Evolutionary conservation across 2,888 invertebrate genomes (phyloP).

Genomic region (Eumacrocentrus americanus): DNA sequence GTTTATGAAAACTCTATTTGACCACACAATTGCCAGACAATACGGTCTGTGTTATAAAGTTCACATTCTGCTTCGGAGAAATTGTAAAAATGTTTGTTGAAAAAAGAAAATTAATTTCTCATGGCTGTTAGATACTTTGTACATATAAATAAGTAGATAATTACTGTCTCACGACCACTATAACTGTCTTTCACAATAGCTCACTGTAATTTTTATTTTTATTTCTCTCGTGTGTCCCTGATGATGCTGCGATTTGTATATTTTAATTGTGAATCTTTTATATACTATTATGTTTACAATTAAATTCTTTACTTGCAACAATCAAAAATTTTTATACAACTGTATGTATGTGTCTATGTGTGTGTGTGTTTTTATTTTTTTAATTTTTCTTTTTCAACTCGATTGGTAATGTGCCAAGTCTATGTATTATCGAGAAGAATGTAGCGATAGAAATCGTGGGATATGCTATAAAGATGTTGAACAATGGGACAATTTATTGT

Average conservation of each 20-base stretch:
- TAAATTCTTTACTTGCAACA: slow-evolving; percentile 14
- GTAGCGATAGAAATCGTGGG: no score
- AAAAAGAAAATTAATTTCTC: no score
- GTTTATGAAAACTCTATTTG: background rate
- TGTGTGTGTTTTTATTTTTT: background rate
- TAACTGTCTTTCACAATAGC: background rate
- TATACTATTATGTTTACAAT: no score
- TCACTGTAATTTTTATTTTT: background rate
- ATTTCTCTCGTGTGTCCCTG: background rate
- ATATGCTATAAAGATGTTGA: no score
- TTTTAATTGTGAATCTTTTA: no score
- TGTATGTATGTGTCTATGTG: background rate
- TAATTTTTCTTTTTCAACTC: background rate
- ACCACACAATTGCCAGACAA: background rate
- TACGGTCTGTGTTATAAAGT: background rate
- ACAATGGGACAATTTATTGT: no score
- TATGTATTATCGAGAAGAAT: background rate
- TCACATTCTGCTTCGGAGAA: no score
- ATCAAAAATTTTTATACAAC: background rate
- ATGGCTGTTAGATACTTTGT: background rate
- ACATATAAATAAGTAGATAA: background rate
- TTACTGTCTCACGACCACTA: background rate
- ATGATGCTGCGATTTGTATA: background rate
- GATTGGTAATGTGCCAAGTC: background rate
- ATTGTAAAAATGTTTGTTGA: no score